These are phyloP conservation scores for Syngnathus typhle DNA, from an alignment of 2,113 vertebrate genomes.

Conservation along the genomic window DNA sequence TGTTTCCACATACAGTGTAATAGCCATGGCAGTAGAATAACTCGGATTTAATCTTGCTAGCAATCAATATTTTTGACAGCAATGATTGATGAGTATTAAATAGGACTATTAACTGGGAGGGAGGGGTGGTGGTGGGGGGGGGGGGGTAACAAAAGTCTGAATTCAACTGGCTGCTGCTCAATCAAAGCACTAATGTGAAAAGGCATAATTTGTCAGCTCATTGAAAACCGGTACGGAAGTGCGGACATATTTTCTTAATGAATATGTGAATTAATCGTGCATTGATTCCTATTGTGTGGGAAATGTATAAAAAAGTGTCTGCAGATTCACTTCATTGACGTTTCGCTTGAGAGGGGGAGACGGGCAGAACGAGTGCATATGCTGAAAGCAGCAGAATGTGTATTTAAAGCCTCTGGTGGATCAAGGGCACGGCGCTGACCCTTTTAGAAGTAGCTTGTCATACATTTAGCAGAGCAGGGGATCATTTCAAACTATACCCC, in stretches of 20 bases:
- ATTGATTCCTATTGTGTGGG: slow-evolving; percentile 73
- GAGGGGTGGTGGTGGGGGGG: neutral
- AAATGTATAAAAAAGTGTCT: slow-evolving; percentile 50
- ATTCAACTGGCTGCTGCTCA: slow-evolving; percentile 49
- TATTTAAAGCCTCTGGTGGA: slow-evolving; percentile 62
- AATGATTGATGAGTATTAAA: slow-evolving; percentile 70
- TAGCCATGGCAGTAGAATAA: slow-evolving; percentile 64
- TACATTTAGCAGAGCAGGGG: slow-evolving; percentile 62
- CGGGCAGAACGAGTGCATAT: slow-evolving; percentile 57
- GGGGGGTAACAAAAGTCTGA: slow-evolving; percentile 44
- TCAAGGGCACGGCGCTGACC: slow-evolving; percentile 61
- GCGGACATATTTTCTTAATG: slow-evolving; percentile 68
- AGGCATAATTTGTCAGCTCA: slow-evolving; percentile 66
- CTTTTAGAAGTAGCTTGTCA: slow-evolving; percentile 70
- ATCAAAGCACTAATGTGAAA: slow-evolving; percentile 62
- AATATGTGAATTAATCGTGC: slow-evolving; percentile 70
- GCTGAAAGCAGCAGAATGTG: slow-evolving; percentile 65
- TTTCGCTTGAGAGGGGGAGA: slow-evolving; percentile 56
- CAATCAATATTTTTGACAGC: slow-evolving; percentile 72
- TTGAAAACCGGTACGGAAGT: slow-evolving; percentile 65
- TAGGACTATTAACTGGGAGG: slow-evolving; percentile 64
- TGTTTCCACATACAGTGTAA: slow-evolving; percentile 66
- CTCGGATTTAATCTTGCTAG: slow-evolving; percentile 70
- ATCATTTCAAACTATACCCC: slow-evolving; percentile 71
- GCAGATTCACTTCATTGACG: slow-evolving; percentile 61